Conservation (phyloP, 2,113 vertebrate genomes). For the Plestiodon gilberti region DNA sequence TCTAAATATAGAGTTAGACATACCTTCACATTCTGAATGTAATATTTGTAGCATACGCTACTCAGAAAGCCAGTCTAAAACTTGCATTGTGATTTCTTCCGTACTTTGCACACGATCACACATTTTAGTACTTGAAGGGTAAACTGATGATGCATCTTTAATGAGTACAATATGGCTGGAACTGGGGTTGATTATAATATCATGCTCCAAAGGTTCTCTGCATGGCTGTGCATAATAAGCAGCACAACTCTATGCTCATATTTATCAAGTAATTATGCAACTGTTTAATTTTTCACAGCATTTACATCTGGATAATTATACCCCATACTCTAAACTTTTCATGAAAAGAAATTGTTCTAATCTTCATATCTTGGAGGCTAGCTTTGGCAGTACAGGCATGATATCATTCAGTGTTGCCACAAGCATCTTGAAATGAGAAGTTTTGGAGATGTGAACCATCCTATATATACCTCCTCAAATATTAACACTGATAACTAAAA, state of each 20-base stretch:
- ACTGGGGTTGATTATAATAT: slow-evolving; percentile 25
- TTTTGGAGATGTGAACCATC: neutral
- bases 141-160: slow-evolving; percentile 6
- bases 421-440: neutral
- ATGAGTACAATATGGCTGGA: slow-evolving; percentile 2
- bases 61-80: neutral
- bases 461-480: neutral
- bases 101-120: neutral
- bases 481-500: neutral
- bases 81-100: neutral
- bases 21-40: neutral
- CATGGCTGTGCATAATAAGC: slow-evolving; percentile 17
- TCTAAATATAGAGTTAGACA: neutral
- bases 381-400: neutral
- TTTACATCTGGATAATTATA: slow-evolving; percentile 25
- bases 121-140: neutral
- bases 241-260: slow-evolving; percentile 1
- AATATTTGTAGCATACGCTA: neutral
- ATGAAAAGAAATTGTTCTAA: slow-evolving; percentile 11
- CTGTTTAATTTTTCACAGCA: slow-evolving; percentile 15
- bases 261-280: slow-evolving; percentile 23
- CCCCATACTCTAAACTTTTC: neutral
- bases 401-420: neutral
- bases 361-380: neutral
- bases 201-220: slow-evolving; percentile 14